Percentiles rank a stretch among this genome's conserved stretches.
Evolutionary conservation across 2,888 invertebrate species (phyloP).

Genomic region (Danaus chrysippus): DNA sequence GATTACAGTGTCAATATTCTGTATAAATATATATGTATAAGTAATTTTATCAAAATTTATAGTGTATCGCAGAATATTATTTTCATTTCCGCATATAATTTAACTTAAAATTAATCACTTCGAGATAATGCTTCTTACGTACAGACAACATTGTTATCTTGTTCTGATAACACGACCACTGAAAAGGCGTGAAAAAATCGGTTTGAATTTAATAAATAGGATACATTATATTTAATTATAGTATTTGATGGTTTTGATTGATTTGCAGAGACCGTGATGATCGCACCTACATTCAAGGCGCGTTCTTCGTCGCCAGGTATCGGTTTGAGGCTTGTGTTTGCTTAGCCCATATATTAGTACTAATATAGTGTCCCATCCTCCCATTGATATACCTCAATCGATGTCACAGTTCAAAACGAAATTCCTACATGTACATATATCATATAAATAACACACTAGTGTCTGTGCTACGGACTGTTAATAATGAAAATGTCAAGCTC

Average conservation of each 20-base stretch:
- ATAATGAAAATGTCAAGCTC: slow-evolving; percentile 40
- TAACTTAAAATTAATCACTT: too few species aligned
- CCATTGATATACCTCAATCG: neutral
- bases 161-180: too few species aligned
- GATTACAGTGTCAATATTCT: slow-evolving; percentile 4
- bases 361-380: slow-evolving; percentile 9
- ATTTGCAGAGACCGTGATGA: slow-evolving; percentile 85
- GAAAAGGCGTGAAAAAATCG: too few species aligned
- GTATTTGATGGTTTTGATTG: slow-evolving; percentile 49
- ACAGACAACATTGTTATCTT: too few species aligned
- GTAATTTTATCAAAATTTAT: too few species aligned
- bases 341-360: slow-evolving; percentile 22
- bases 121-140: too few species aligned
- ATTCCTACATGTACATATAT: neutral
- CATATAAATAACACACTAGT: slow-evolving; percentile 5
- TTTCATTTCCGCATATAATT: too few species aligned
- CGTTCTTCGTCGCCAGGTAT: slow-evolving; percentile 86
- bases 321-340: slow-evolving; percentile 37
- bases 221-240: slow-evolving; percentile 15
- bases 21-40: neutral
- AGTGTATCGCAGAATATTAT: too few species aligned
- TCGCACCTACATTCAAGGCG: slow-evolving; percentile 90
- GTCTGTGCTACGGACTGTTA: slow-evolving; percentile 24
- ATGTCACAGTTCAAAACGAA: neutral
- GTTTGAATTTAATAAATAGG: too few species aligned